Conservation (phyloP, 2,113 vertebrate species). For the Buteo buteo region DNA sequence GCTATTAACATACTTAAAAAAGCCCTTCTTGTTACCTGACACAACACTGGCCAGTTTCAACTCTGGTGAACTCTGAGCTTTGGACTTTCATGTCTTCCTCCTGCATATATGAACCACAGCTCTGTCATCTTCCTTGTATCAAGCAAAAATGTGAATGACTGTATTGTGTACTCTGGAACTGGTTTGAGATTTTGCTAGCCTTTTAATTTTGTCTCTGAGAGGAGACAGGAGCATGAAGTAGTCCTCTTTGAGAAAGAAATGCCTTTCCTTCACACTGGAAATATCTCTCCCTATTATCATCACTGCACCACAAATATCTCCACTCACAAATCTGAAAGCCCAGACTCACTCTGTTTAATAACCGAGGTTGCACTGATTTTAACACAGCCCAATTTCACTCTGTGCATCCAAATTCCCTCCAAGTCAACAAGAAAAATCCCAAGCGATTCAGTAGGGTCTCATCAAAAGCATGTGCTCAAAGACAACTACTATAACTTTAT, state of each 20-base stretch:
- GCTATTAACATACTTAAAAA: not conserved
- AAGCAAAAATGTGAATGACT: not conserved
- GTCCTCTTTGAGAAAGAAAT: not conserved
- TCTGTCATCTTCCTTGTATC: not conserved
- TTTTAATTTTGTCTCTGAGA: not conserved
- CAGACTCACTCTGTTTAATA: not conserved
- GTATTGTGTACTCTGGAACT: not conserved
- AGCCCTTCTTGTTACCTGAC: not conserved
- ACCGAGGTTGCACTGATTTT: not conserved
- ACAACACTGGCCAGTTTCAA: not conserved
- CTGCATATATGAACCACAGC: not conserved
- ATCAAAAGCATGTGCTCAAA: not conserved
- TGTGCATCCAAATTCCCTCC: not conserved
- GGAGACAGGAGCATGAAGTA: not conserved
- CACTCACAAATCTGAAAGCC: not conserved
- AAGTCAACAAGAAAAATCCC: not conserved
- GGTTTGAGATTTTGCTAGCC: not conserved
- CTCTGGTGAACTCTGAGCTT: not conserved
- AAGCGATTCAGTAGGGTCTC: not conserved
- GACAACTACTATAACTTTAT: not conserved
- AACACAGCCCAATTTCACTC: not conserved
- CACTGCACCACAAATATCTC: not conserved
- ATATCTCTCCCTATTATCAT: not conserved
- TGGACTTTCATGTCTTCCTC: not conserved
- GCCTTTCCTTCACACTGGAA: not conserved